Base-by-base conservation (phyloP, 2,113 vertebrate genomes). In the Electrona antarctica region DNA sequence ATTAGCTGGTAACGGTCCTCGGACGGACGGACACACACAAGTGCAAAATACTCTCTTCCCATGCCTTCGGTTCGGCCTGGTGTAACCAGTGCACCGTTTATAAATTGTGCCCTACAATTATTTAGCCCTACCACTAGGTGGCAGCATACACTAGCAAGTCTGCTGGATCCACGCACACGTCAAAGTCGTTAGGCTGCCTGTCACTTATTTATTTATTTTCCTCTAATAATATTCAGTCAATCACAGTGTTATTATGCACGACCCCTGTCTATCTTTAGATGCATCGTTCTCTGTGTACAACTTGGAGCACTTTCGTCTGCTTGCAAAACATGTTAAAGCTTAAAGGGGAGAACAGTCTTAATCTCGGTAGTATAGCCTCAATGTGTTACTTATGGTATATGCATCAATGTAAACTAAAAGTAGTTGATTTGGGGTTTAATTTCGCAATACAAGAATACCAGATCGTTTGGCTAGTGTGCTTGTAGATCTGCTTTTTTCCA, bases 71-170 rank as follows among this genome's bases (percentile, higher is more conserved):
- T n/a, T n/a, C n/a, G n/a, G n/a, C n/a, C n/a, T n/a, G n/a, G n/a
- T n/a, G n/a, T n/a, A n/a, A n/a, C n/a, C n/a, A n/a, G n/a, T n/a
- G n/a, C n/a, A n/a, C 21, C 21, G 2, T 21, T 21, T 41, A 41
- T 41, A 41, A 10, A 29, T 4, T 41, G 7, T 12, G 33, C 33
- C 29, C 59, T 12, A 21, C 21, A 21, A 21, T 21, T 21, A 33
- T 45, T 10, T 59, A 28, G 10, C 11, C 21, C 2, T 59, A 45
- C 64, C 90, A 80, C 85, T 77, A 86, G 88, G 28, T 85, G 90
- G 82, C 69, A 28, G 7, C 75, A 51, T 79, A 21, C 49, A 74
- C 73, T 62, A 70, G 77, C 12, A 62, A 4, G n/a, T 15, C 68
- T 63, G 66, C 41, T 1, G n/a, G 3, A 59, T 15, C 4, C 4